Conservation (phyloP, 2,797 vertebrate species). For the Lepilemur septentrionalis region DNA sequence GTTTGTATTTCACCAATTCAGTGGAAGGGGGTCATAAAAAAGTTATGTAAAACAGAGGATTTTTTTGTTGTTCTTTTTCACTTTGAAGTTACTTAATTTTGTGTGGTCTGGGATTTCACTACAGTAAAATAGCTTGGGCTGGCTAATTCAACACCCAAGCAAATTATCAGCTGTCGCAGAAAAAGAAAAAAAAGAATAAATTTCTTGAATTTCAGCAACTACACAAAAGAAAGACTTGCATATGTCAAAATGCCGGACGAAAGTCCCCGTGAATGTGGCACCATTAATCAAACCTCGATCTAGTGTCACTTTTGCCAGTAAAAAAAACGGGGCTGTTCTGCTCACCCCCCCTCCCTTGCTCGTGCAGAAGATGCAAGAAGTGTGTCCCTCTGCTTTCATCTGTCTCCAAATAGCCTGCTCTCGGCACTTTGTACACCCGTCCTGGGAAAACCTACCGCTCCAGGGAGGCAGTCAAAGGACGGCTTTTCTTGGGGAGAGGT, state of each 20-base stretch:
- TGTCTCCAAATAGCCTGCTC: slow-evolving; percentile 75
- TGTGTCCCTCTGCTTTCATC: slow-evolving; percentile 74
- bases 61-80: slow-evolving; percentile 67
- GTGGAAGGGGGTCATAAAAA: slow-evolving; percentile 81
- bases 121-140: slow-evolving; percentile 74
- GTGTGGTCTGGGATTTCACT: slow-evolving; percentile 79
- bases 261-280: slow-evolving; percentile 70
- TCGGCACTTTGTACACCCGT: slow-evolving; percentile 65
- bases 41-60: slow-evolving; percentile 80
- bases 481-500: not conserved
- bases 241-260: slow-evolving; percentile 79
- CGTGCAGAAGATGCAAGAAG: slow-evolving; percentile 71
- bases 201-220: slow-evolving; percentile 80
- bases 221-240: slow-evolving; percentile 83
- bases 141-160: slow-evolving; percentile 75
- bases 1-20: slow-evolving; percentile 79
- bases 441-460: slow-evolving; percentile 28
- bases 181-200: slow-evolving; percentile 65
- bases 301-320: slow-evolving; percentile 79
- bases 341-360: slow-evolving; percentile 58
- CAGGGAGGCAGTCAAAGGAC: slow-evolving; percentile 27
- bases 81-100: slow-evolving; percentile 81
- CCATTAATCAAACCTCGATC: slow-evolving; percentile 80
- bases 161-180: slow-evolving; percentile 79
- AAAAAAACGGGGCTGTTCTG: slow-evolving; percentile 78